Evolutionary conservation across 1,140 invertebrate genomes (phyloP).

Genomic region (Drosophila repletoides): DNA sequence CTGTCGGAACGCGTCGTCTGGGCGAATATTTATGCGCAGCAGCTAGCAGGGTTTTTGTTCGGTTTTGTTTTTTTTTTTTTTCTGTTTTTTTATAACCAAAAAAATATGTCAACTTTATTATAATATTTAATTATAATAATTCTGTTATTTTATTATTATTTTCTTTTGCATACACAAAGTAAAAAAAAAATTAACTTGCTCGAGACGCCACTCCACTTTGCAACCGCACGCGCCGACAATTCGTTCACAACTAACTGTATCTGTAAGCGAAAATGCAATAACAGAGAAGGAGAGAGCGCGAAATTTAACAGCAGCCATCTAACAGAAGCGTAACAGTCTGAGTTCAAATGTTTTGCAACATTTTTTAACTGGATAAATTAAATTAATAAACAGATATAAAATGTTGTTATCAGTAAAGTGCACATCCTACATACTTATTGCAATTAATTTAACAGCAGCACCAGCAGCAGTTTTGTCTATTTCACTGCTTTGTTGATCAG

Average conservation of each 20-base stretch:
- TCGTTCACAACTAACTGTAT: constrained; percentile 43
- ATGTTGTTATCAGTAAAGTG: too few species aligned
- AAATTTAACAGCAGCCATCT: neutral
- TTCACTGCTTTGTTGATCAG: too few species aligned
- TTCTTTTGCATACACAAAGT: constrained; percentile 22
- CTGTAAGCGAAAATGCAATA: constrained; percentile 18
- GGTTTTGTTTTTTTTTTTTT: neutral
- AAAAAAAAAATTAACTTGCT: neutral
- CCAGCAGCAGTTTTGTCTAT: too few species aligned
- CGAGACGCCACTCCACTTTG: neutral
- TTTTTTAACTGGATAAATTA: too few species aligned
- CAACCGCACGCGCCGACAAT: constrained; percentile 11
- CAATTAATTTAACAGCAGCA: too few species aligned
- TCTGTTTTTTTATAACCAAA: too few species aligned
- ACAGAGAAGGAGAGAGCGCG: neutral
- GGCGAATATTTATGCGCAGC: constrained; percentile 20
- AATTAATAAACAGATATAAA: too few species aligned
- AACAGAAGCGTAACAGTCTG: too few species aligned
- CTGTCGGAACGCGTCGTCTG: constrained; percentile 24
- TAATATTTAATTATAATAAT: constrained; percentile 4
- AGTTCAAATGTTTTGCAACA: too few species aligned
- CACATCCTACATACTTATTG: too few species aligned
- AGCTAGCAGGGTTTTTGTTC: neutral
- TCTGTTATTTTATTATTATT: too few species aligned
- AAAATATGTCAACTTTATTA: too few species aligned